Conservation (phyloP, 2,113 vertebrate species). For the Alouatta palliata region DNA sequence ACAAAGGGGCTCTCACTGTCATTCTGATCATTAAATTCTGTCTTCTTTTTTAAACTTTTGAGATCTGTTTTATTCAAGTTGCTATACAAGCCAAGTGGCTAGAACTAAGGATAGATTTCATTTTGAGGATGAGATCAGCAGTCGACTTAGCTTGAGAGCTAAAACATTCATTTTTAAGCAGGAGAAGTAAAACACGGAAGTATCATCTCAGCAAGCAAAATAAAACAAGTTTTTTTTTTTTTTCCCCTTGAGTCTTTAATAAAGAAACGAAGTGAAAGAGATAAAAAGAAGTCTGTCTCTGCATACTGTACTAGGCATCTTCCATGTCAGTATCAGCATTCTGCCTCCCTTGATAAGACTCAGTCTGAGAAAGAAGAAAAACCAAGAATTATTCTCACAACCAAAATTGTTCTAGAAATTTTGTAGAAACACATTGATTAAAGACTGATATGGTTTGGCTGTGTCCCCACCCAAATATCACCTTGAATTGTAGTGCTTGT, state of each 20-base stretch:
- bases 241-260: background rate
- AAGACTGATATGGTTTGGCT: too few relatives aligned
- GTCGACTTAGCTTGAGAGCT: background rate
- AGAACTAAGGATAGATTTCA: background rate
- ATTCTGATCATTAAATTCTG: background rate
- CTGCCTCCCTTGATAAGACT: background rate
- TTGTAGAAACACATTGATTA: background rate
- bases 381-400: background rate
- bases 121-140: background rate
- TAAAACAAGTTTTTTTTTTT: background rate
- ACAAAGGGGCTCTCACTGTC: background rate
- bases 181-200: constrained; percentile 26
- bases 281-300: background rate
- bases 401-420: background rate
- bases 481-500: too few relatives aligned
- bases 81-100: background rate
- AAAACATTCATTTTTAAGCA: background rate
- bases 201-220: background rate
- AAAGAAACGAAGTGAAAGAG: background rate
- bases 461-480: too few relatives aligned
- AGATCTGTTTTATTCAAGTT: background rate
- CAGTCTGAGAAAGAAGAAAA: background rate
- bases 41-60: background rate
- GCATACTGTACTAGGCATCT: background rate
- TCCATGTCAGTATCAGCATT: background rate